These are phyloP conservation scores for Allophyes oxyacanthae DNA, from an alignment of 2,888 invertebrate genomes.

Conservation along the genomic window DNA sequence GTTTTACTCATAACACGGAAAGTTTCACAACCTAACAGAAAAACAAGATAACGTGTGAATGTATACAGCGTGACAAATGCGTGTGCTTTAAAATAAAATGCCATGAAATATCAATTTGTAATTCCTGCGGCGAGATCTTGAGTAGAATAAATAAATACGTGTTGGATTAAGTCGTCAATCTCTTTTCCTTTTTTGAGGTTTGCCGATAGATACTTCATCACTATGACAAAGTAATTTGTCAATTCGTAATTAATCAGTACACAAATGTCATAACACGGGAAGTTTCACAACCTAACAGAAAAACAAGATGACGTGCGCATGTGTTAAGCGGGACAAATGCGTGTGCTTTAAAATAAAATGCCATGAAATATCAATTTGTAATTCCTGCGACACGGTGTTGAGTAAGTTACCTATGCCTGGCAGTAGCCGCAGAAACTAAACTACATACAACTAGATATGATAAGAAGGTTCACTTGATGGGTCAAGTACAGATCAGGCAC, in stretches of 20 bases:
- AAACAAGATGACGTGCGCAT: constrained; percentile 21
- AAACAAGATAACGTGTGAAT: constrained; percentile 22
- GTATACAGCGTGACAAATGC: constrained; percentile 20
- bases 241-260: too few species aligned
- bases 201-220: too few species aligned
- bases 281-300: constrained; percentile 28
- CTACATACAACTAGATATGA: not conserved
- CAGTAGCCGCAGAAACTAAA: not conserved
- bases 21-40: constrained; percentile 28
- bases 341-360: constrained; percentile 37
- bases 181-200: too few species aligned
- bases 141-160: too few species aligned
- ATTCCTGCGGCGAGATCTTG: too few species aligned
- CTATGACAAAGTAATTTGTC: too few species aligned
- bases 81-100: constrained; percentile 37
- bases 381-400: constrained; percentile 36
- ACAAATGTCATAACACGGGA: not conserved
- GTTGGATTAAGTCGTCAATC: too few species aligned
- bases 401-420: constrained; percentile 37
- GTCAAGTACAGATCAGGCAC: too few species aligned
- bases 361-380: constrained; percentile 48
- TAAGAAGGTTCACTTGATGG: constrained; percentile 12
- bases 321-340: constrained; percentile 21
- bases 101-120: constrained; percentile 50
- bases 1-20: not conserved